Evolutionary conservation across 2,888 invertebrate genomes (phyloP).

Genomic region (Ophion slaviceki): DNA sequence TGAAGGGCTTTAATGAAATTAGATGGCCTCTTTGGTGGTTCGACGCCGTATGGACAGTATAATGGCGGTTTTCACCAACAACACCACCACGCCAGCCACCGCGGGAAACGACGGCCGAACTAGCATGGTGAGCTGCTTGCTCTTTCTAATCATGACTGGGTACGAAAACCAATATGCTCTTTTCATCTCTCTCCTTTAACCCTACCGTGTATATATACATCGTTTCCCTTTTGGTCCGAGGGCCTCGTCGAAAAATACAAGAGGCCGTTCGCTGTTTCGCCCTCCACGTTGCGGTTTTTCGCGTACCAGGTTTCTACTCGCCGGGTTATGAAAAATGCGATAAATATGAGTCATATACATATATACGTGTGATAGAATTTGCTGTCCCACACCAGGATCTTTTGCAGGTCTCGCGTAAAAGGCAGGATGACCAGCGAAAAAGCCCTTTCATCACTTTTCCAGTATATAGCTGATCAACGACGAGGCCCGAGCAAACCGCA

Average conservation of each 20-base stretch:
- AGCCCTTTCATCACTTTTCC: constrained; percentile 46
- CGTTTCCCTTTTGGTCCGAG: constrained; percentile 7
- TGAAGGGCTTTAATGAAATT: constrained; percentile 78
- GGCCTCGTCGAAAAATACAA: constrained; percentile 26
- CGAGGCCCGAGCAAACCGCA: constrained; percentile 37
- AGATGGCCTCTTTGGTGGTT: constrained; percentile 75
- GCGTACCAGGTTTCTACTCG: constrained; percentile 23
- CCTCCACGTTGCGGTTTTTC: constrained; percentile 38
- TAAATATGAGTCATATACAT: neutral
- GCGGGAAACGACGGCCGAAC: constrained; percentile 64
- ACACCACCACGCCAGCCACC: constrained; percentile 20
- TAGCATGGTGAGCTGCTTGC: constrained; percentile 31
- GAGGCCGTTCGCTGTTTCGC: constrained; percentile 16
- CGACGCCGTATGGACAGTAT: constrained; percentile 70
- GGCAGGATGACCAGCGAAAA: constrained; percentile 24
- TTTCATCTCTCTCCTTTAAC: constrained; percentile 10
- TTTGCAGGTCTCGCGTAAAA: constrained; percentile 19
- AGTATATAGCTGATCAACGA: constrained; percentile 25
- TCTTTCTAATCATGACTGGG: constrained; percentile 37
- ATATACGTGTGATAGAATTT: neutral
- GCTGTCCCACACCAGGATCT: constrained; percentile 7
- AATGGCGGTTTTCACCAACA: constrained; percentile 72
- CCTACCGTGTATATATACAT: neutral
- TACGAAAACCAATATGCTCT: constrained; percentile 29
- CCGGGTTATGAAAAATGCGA: neutral